Evolutionary conservation across 2,797 vertebrate genomes (phyloP).

Genomic region (Schizothorax lantsangensis): DNA sequence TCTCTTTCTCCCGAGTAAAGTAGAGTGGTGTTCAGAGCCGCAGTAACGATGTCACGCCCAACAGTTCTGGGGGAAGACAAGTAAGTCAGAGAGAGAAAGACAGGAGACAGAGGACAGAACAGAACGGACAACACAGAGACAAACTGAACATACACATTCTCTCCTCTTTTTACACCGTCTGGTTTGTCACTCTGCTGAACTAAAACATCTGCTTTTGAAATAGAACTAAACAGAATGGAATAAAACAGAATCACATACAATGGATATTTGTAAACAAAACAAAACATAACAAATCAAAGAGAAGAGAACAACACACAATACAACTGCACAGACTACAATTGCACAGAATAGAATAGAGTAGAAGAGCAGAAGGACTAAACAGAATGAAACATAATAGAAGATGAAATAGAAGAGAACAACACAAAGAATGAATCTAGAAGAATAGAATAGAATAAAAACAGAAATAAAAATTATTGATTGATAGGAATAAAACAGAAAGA

Average conservation of each 20-base stretch:
- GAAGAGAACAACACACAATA: background rate
- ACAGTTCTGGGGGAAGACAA: constrained; percentile 42
- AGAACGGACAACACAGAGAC: background rate
- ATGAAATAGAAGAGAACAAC: background rate
- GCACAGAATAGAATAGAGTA: background rate
- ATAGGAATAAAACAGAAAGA: background rate
- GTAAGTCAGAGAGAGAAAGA: background rate
- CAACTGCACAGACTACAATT: background rate
- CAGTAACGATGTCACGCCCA: constrained; percentile 43
- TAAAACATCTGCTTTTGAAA: constrained; percentile 10
- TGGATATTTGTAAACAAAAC: background rate
- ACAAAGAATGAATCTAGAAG: background rate
- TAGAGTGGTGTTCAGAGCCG: constrained; percentile 38
- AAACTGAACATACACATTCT: background rate
- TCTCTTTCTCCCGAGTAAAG: background rate
- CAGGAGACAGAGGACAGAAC: constrained; percentile 24
- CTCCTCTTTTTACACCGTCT: constrained; percentile 14
- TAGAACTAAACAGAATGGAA: background rate
- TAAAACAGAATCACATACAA: background rate
- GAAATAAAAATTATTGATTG: background rate
- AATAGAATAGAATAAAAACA: background rate
- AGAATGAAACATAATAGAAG: background rate
- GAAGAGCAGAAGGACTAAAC: background rate
- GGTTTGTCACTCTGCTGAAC: constrained; percentile 8
- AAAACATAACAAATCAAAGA: background rate